Evolutionary conservation across 1,140 invertebrate species (phyloP).

Genomic region (Scaptomyza graminum): DNA sequence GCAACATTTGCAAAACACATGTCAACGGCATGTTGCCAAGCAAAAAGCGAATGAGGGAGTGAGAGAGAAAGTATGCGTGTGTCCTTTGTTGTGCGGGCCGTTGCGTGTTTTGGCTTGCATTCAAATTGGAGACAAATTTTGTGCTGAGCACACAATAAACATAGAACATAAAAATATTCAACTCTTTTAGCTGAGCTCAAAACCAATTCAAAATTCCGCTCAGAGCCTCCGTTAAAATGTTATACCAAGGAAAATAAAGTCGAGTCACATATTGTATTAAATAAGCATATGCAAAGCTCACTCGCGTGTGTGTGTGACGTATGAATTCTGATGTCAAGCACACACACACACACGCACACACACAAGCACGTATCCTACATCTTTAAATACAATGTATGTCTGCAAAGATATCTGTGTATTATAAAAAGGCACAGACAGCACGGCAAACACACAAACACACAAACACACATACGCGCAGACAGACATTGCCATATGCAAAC

Average conservation of each 20-base stretch:
- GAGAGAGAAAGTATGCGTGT: background rate
- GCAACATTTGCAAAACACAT: slow-evolving; percentile 79
- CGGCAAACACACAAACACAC: slow-evolving; percentile 8
- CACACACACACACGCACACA: slow-evolving; percentile 15
- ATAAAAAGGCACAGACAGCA: slow-evolving; percentile 20
- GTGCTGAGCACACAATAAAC: slow-evolving; percentile 43
- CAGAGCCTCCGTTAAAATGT: background rate
- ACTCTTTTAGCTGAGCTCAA: slow-evolving; percentile 20
- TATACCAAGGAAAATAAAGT: slow-evolving; percentile 24
- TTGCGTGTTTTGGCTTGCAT: slow-evolving; percentile 25
- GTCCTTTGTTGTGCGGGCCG: slow-evolving; percentile 29
- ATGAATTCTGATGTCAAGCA: slow-evolving; percentile 76
- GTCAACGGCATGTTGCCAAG: slow-evolving; percentile 72
- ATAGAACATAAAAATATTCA: slow-evolving; percentile 8
- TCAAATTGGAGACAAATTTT: slow-evolving; percentile 58
- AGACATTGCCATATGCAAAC: slow-evolving; percentile 65
- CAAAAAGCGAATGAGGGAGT: slow-evolving; percentile 16
- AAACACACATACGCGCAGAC: slow-evolving; percentile 15
- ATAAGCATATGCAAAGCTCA: slow-evolving; percentile 71
- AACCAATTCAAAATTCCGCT: slow-evolving; percentile 57
- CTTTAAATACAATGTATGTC: slow-evolving; percentile 66
- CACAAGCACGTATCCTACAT: slow-evolving; percentile 38
- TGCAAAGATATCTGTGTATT: slow-evolving; percentile 13
- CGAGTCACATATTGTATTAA: slow-evolving; percentile 23
- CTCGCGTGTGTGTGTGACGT: slow-evolving; percentile 54